phyloP scores from a whole-genome alignment of 2,888 invertebrate species.

The Scrobipalpa atriplicella region DNA sequence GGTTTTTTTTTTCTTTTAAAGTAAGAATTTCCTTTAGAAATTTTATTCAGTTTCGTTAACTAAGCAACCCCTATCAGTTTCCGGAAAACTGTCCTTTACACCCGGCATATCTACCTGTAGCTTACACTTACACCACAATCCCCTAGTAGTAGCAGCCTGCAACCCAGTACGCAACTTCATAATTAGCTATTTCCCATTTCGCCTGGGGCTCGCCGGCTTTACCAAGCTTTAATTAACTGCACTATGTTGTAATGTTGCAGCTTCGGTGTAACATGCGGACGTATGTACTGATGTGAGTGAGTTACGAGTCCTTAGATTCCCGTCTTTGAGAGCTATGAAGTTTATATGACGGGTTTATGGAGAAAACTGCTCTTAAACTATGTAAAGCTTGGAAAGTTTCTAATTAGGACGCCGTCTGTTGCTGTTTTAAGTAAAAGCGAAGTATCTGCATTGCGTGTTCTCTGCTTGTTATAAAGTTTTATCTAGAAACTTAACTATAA shows the following conservation, averaged over 20 bases:
- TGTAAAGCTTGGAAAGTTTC: not conserved
- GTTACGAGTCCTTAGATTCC: conserved; percentile 16
- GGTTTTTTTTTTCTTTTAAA: too few relatives aligned
- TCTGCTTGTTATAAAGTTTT: conserved; percentile 9
- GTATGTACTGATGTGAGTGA: conserved; percentile 46
- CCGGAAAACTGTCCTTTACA: too few relatives aligned
- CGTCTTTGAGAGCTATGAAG: conserved; percentile 19
- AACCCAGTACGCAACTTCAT: conserved; percentile 75
- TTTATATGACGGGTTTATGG: conserved; percentile 7
- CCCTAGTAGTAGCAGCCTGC: conserved; percentile 51
- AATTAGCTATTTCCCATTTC: conserved; percentile 80
- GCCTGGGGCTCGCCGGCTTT: conserved; percentile 66
- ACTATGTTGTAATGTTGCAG: conserved; percentile 57
- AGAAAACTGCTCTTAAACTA: conserved; percentile 8
- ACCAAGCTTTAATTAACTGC: conserved; percentile 75
- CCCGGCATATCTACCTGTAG: too few relatives aligned
- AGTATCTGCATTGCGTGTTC: conserved; percentile 9
- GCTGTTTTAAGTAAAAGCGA: not conserved
- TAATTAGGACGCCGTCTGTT: not conserved
- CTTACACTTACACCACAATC: conserved; percentile 2
- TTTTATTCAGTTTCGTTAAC: too few relatives aligned
- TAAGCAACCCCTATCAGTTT: too few relatives aligned
- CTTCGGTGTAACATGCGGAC: conserved; percentile 22
- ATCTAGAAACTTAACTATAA: not conserved
- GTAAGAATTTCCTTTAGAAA: too few relatives aligned